Evolutionary conservation across 2,888 invertebrate species (phyloP).

Genomic region (Pyrocoelia pectoralis): DNA sequence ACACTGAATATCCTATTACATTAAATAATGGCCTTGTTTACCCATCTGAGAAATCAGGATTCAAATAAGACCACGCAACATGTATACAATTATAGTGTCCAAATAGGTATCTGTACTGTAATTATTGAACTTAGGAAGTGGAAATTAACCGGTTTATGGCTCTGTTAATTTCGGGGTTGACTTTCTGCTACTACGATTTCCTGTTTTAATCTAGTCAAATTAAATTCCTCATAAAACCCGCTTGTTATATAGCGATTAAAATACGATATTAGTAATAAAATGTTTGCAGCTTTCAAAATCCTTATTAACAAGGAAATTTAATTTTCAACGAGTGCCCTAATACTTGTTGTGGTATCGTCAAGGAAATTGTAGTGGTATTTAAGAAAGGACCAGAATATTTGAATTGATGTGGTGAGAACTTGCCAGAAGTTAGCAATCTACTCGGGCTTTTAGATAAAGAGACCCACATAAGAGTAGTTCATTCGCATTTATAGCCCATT

Average conservation of each 20-base stretch:
- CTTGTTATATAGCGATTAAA: neutral
- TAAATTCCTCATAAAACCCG: neutral
- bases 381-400: conserved; percentile 44
- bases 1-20: conserved; percentile 4
- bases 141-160: conserved; percentile 27
- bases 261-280: neutral
- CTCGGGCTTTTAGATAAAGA: conserved; percentile 41
- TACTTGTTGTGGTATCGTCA: too few relatives aligned
- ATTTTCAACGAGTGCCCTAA: too few relatives aligned
- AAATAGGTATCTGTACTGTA: conserved; percentile 25
- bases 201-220: conserved; percentile 18
- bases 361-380: conserved; percentile 13
- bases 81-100: conserved; percentile 27
- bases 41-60: conserved; percentile 26
- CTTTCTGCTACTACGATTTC: conserved; percentile 13
- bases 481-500: conserved; percentile 48
- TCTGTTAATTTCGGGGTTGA: conserved; percentile 23
- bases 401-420: conserved; percentile 45
- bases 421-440: conserved; percentile 43
- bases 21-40: conserved; percentile 26
- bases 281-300: too few relatives aligned
- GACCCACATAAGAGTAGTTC: conserved; percentile 47
- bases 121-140: conserved; percentile 29
- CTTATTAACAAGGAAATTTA: too few relatives aligned
- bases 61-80: conserved; percentile 25